Evolutionary conservation across 2,888 invertebrate species (phyloP).

Genomic region (Anaspis maculata): DNA sequence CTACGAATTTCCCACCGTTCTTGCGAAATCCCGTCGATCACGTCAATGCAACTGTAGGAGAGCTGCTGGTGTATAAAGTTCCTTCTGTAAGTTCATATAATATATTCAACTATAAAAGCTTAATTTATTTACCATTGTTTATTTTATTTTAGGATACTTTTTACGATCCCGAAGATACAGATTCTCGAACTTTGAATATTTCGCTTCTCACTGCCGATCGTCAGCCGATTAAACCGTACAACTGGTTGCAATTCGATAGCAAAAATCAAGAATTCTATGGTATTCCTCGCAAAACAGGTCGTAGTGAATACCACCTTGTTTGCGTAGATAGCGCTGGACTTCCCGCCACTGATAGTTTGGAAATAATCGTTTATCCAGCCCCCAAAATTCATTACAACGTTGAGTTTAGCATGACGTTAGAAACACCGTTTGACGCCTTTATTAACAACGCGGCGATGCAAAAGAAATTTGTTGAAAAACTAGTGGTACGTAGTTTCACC

Average conservation of each 20-base stretch:
- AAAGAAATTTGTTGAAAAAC: slow-evolving; percentile 71
- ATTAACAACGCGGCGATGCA: slow-evolving; percentile 63
- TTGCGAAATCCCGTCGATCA: slow-evolving; percentile 79
- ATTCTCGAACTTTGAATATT: slow-evolving; percentile 62
- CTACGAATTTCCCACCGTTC: slow-evolving; percentile 50
- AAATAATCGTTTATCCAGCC: slow-evolving; percentile 63
- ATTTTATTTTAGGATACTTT: slow-evolving; percentile 63
- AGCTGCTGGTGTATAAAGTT: slow-evolving; percentile 71
- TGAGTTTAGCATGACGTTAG: slow-evolving; percentile 74
- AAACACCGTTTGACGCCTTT: slow-evolving; percentile 56
- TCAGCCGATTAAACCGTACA: slow-evolving; percentile 53
- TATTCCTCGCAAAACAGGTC: slow-evolving; percentile 62
- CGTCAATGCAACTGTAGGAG: slow-evolving; percentile 74
- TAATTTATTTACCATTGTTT: too few species aligned
- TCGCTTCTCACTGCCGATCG: slow-evolving; percentile 66
- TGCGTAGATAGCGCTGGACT: slow-evolving; percentile 67
- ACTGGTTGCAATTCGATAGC: slow-evolving; percentile 85
- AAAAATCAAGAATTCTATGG: slow-evolving; percentile 87
- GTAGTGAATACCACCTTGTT: slow-evolving; percentile 68
- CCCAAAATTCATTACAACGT: slow-evolving; percentile 59
- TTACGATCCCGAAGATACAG: slow-evolving; percentile 80
- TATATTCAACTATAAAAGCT: too few species aligned
- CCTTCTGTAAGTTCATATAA: slow-evolving; percentile 55
- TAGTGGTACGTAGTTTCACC: slow-evolving; percentile 37
- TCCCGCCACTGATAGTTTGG: slow-evolving; percentile 69